phyloP scores from a whole-genome alignment of 2,113 vertebrate genomes.

The Clarias gariepinus region DNA sequence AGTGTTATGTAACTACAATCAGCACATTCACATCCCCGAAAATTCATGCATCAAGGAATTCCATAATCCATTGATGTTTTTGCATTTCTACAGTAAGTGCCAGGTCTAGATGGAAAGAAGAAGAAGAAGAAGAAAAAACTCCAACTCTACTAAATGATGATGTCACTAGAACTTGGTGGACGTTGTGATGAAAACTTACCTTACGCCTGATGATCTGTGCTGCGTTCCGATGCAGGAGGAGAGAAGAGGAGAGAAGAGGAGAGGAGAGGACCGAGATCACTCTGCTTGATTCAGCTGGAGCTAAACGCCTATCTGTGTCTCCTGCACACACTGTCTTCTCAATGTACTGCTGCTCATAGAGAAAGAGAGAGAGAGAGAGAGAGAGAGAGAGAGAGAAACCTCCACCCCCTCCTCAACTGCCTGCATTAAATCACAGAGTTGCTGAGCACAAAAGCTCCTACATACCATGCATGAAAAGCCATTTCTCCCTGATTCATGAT shows the following conservation, averaged over 20 bases:
- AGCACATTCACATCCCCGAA: not conserved
- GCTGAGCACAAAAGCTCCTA: conserved; percentile 31
- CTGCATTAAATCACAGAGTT: conserved; percentile 40
- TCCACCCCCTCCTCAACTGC: conserved; percentile 32
- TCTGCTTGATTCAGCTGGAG: conserved; percentile 22
- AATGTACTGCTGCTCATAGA: conserved; percentile 20
- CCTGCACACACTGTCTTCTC: conserved; percentile 15
- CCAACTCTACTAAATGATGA: not conserved
- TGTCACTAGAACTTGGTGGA: not conserved
- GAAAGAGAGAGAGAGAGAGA: conserved; percentile 21
- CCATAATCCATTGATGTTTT: not conserved
- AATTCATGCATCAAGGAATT: not conserved
- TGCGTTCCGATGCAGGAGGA: conserved; percentile 32
- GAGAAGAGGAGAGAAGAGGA: conserved; percentile 16
- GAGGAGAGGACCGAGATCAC: conserved; percentile 12
- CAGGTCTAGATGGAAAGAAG: not conserved
- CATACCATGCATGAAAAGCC: not conserved
- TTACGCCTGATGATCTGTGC: not conserved
- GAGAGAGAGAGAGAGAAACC: conserved; percentile 29
- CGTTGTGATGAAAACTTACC: conserved; percentile 32
- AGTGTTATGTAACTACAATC: not conserved
- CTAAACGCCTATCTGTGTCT: conserved; percentile 22
- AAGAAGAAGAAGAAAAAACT: not conserved
- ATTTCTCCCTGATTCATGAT: not conserved
- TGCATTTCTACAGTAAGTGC: not conserved